Evolutionary conservation across 2,797 vertebrate genomes (phyloP), one percentile per base, ranked within the genome.

Genomic region (Pteropus rufus): DNA sequence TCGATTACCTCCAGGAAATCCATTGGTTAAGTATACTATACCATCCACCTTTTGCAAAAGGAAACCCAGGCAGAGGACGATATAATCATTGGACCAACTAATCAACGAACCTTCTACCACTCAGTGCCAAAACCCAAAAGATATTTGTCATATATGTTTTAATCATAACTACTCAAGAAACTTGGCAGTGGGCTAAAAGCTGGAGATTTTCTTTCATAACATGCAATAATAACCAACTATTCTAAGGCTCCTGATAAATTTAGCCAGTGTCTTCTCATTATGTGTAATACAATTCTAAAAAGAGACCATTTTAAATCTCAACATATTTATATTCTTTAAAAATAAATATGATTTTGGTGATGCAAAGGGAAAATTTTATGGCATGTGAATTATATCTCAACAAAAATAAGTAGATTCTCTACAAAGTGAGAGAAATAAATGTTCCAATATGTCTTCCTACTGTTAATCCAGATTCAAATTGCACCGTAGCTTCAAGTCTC

Each of bases 1-100:
- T 92, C 65, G 62, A 60, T 94, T 85, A 95, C 34, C 90, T 86
- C 44, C 65, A 91, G 64, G 70, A 97, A 93, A 93, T 52, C 54
- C 21, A 82, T 3, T 80, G 46, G 31, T 73, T 24, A 85, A 36
- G 18, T n/a, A 73, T 46, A 64, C 39, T n/a, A 73, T 46, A 64
- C 39, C 79, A 93, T 31, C 44, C 34, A 95, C 69, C 82, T 89
- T 91, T 96, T 75, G n/a, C 39, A 86, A 95, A 96, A 58, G 44
- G 62, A 92, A 96, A 81, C 10, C 7, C 62, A 95, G 41, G 69
- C 62, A 91, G 86, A 96, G 10, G n/a, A 93, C 70, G 54, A 67
- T 58, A 81, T 5, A 54, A 44, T 87, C 75, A 87, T 31, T n/a
- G 49, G 18, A 36, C 14, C 54, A 65, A 58, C 39, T 97, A 77